Evolutionary conservation across 2,888 invertebrate species (phyloP).

Genomic region (Nephrocerus scutellatus): DNA sequence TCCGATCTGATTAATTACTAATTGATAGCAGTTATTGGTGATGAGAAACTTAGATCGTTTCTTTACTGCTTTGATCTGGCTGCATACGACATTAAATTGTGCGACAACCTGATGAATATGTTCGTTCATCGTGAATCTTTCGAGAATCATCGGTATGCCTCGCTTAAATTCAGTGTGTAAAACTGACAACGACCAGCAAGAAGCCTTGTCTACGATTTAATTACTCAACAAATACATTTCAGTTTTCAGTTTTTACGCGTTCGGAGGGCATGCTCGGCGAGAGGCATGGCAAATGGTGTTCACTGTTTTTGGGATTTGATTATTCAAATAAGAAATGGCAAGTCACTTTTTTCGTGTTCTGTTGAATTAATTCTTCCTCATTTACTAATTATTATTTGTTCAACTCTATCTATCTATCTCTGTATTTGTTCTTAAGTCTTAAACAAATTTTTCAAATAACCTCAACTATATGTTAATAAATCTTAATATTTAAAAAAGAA

Average conservation of each 20-base stretch:
- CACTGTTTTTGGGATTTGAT: slow-evolving; percentile 41
- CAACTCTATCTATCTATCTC: no score
- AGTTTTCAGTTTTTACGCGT: slow-evolving; percentile 38
- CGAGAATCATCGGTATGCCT: slow-evolving; percentile 44
- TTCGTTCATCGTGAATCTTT: slow-evolving; percentile 45
- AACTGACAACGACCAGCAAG: slow-evolving; percentile 18
- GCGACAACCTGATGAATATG: slow-evolving; percentile 40
- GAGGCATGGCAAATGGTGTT: slow-evolving; percentile 43
- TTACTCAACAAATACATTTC: slow-evolving; percentile 36
- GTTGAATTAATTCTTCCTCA: no score
- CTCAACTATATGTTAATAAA: no score
- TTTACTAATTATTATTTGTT: no score
- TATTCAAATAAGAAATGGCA: no score
- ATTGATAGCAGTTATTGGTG: slow-evolving; percentile 27
- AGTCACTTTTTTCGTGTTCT: no score
- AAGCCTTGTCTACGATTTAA: slow-evolving; percentile 42
- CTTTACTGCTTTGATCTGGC: slow-evolving; percentile 46
- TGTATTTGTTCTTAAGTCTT: no score
- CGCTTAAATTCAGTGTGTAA: slow-evolving; percentile 44
- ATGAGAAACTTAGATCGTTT: slow-evolving; percentile 39
- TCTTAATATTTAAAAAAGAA: no score
- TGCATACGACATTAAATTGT: slow-evolving; percentile 43
- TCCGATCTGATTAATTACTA: slow-evolving; percentile 37
- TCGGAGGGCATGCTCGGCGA: slow-evolving; percentile 39
- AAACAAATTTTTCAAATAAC: no score